These are phyloP conservation scores for Drosophila ficusphila DNA, from an alignment of 1,140 invertebrate genomes.

Conservation along the genomic window DNA sequence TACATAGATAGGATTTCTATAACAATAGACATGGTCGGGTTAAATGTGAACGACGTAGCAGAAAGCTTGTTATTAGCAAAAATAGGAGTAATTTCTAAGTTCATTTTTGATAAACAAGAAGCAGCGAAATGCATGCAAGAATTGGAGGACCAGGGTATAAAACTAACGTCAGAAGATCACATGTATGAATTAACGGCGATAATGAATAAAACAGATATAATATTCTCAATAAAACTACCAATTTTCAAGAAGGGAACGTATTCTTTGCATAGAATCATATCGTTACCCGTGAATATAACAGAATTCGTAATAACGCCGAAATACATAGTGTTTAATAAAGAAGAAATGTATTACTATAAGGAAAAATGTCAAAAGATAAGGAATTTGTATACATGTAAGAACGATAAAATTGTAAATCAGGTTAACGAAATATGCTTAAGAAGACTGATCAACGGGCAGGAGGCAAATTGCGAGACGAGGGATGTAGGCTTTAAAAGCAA, in stretches of 20 bases:
- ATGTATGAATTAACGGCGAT: neutral
- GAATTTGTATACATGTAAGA: neutral
- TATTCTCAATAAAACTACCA: too few relatives aligned
- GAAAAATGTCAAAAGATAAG: neutral
- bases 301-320: neutral
- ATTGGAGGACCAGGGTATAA: neutral
- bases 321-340: neutral
- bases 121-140: neutral
- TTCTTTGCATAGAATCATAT: neutral
- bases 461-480: neutral
- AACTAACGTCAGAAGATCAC: neutral
- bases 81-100: neutral
- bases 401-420: neutral
- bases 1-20: conserved; percentile 1
- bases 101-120: neutral
- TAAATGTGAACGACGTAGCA: neutral
- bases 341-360: neutral
- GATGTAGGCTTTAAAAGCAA: neutral
- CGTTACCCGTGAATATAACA: neutral
- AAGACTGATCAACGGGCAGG: neutral
- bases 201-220: neutral
- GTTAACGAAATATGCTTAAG: neutral
- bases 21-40: neutral
- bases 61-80: neutral
- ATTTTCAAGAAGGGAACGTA: too few relatives aligned